Base-by-base conservation (phyloP, 2,888 invertebrate species). In the Aquatica leii region DNA sequence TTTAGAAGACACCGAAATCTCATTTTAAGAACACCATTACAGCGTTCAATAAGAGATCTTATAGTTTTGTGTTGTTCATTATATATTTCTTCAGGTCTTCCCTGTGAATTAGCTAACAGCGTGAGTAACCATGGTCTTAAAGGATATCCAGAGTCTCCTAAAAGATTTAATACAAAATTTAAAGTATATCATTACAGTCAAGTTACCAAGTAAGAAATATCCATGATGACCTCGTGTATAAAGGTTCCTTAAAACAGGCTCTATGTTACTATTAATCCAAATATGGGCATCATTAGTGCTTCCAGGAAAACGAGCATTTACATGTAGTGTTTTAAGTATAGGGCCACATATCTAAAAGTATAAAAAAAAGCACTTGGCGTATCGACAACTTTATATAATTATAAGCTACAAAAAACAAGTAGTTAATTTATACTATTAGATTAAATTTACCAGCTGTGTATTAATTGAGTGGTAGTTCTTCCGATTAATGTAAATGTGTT, bases 281-380 rank as follows among this genome's bases (percentile, higher is more conserved):
- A 73, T 69, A 63, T 70, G 73, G 6, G 70, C 49, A 54, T 74
- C 74, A 53, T 74, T 69, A n/a, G 65, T 69, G 6, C 70, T 68
- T 18, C 73, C 74, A 12, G 73, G 73, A 69, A 57, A 76, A 56
- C 68, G 70, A 2, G 74, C 56, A 69, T 74, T 72, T 0, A 74
- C 69, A 60, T 66, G 59, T 41, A 72, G 58, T 59, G 74, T 75
- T 24, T 54, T 53, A 17, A 54, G 65, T 6, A 72, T 51, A 54
- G 34, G 41, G 53, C 74, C 73, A 65, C 73, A 74, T 18, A 73
- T 50, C 74, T 73, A 60, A 43, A 69, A 69, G 50, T 18, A 12
- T 2, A 40, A 11, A 43, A 11, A 17, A 35, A 8, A 11, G 31
- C 8, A 15, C n/a, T n/a, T 54, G 15, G 17, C 11, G n/a, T n/a